A percentile compares a stretch with the other conserved stretches of the same genome.
These are phyloP conservation scores for Panthera tigris DNA, from an alignment of 2,113 vertebrate genomes.

Conservation along the genomic window DNA sequence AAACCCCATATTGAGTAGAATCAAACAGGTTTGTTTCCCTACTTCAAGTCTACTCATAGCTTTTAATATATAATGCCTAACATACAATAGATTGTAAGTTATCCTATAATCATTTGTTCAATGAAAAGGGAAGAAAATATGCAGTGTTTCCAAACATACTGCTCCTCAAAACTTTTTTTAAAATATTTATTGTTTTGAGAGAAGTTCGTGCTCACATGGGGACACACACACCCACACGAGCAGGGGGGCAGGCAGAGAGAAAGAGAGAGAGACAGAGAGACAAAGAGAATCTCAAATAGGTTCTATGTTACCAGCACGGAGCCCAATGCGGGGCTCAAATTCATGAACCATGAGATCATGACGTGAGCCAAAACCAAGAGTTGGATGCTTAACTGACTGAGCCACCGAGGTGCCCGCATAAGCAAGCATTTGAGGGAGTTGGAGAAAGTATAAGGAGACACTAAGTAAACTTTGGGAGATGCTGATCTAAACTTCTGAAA, in stretches of 20 bases:
- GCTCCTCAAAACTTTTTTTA: not conserved
- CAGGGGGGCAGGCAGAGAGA: no score
- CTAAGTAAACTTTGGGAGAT: not conserved
- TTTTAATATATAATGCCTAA: not conserved
- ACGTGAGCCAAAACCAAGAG: no score
- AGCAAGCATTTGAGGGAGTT: not conserved
- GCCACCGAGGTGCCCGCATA: not conserved
- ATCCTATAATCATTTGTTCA: not conserved
- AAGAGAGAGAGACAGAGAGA: no score
- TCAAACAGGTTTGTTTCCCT: not conserved
- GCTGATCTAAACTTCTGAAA: not conserved
- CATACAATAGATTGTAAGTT: not conserved
- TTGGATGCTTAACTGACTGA: no score
- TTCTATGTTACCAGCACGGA: no score
- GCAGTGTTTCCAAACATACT: not conserved
- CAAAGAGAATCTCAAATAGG: no score
- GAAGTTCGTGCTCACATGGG: no score
- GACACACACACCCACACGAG: no score
- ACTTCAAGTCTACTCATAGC: not conserved
- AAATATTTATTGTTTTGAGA: no score
- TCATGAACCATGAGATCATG: no score
- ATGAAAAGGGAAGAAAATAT: not conserved
- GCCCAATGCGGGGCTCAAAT: no score
- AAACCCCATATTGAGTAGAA: not conserved
- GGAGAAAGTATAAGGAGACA: not conserved